phyloP scores from a whole-genome alignment of 2,888 invertebrate species.

The Camponotus fellah region DNA sequence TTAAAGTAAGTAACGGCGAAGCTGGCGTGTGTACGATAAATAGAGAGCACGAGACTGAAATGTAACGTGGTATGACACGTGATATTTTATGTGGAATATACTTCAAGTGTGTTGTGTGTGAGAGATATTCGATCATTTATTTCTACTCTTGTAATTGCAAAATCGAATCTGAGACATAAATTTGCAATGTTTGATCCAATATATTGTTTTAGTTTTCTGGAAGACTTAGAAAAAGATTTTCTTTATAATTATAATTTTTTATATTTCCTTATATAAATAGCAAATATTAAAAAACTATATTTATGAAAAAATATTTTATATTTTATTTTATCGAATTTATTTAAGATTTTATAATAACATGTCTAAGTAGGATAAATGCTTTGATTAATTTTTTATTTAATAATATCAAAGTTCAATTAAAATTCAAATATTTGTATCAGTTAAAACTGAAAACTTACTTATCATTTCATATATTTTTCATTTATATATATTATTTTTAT shows the following conservation, averaged over 20 bases:
- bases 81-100: constrained; percentile 34
- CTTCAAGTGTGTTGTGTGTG: background rate
- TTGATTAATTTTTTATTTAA: background rate
- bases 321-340: background rate
- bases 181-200: background rate
- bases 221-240: background rate
- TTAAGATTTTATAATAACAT: background rate
- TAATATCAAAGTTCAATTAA: background rate
- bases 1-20: constrained; percentile 52
- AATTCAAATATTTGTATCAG: background rate
- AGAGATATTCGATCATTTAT: constrained; percentile 3
- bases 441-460: background rate
- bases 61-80: constrained; percentile 10
- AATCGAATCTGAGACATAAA: background rate
- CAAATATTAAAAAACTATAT: background rate
- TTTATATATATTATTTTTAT: no score
- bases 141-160: constrained; percentile 10
- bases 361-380: background rate
- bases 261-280: background rate
- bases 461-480: background rate
- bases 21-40: constrained; percentile 1
- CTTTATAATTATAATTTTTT: background rate
- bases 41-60: background rate
- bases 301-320: background rate
- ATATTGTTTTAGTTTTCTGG: background rate